Percentiles rank a stretch among this genome's conserved stretches.
Evolutionary conservation across 2,888 invertebrate genomes (phyloP).

Genomic region (Callyntrura sp.): DNA sequence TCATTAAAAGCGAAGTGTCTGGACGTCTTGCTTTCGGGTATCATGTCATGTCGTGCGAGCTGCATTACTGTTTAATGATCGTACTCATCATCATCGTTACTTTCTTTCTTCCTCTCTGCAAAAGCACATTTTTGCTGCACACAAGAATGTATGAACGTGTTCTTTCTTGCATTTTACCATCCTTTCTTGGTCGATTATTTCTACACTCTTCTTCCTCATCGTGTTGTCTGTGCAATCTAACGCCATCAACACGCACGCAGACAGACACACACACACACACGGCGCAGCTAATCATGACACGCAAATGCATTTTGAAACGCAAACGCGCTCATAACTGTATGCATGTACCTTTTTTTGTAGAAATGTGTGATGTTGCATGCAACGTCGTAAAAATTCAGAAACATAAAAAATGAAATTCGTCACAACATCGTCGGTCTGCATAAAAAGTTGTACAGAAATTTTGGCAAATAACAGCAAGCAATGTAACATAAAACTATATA

Average conservation of each 20-base stretch:
- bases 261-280: neutral
- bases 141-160: constrained; percentile 36
- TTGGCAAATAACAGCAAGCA: constrained; percentile 18
- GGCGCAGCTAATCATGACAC: constrained; percentile 47
- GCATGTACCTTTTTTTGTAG: constrained; percentile 5
- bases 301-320: constrained; percentile 18
- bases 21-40: constrained; percentile 20
- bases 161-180: constrained; percentile 47
- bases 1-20: constrained; percentile 16
- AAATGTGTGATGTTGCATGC: constrained; percentile 38
- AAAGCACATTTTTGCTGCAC: constrained; percentile 14
- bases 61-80: constrained; percentile 58
- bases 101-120: neutral
- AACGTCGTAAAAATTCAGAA: constrained; percentile 43
- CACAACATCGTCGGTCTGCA: neutral
- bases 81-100: neutral
- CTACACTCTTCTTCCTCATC: neutral
- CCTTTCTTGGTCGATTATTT: constrained; percentile 13
- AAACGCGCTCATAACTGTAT: neutral
- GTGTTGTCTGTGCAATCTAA: neutral
- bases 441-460: constrained; percentile 6
- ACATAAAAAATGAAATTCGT: constrained; percentile 53
- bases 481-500: neutral
- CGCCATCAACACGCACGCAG: constrained; percentile 24
- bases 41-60: constrained; percentile 55